These are phyloP conservation scores for Limanda limanda DNA, from an alignment of 2,113 vertebrate species.

Conservation along the genomic window DNA sequence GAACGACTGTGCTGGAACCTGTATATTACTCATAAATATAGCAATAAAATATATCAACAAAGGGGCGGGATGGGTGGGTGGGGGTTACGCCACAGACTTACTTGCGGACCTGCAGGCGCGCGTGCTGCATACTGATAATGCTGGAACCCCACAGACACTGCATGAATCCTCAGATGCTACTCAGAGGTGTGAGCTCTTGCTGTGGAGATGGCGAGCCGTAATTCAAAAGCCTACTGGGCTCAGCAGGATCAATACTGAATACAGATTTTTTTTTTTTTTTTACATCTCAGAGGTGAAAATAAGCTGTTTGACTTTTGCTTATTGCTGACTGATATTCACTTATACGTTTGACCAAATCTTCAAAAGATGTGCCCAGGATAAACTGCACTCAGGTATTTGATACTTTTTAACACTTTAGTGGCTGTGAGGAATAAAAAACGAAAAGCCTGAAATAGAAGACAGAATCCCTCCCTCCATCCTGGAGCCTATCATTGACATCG, in stretches of 20 bases:
- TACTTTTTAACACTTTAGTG: slow-evolving; percentile 27
- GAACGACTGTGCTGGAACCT: slow-evolving; percentile 55
- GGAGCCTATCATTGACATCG: background rate
- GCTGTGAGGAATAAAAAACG: background rate
- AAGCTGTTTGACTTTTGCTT: slow-evolving; percentile 46
- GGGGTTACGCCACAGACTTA: slow-evolving; percentile 54
- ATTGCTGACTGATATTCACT: slow-evolving; percentile 39
- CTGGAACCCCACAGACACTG: slow-evolving; percentile 53
- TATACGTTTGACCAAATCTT: slow-evolving; percentile 1
- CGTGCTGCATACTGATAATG: slow-evolving; percentile 70
- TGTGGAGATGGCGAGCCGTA: slow-evolving; percentile 51
- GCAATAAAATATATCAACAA: slow-evolving; percentile 73
- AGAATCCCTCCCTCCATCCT: background rate
- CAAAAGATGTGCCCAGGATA: slow-evolving; percentile 15
- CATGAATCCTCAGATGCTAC: slow-evolving; percentile 57
- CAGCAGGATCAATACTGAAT: slow-evolving; percentile 45
- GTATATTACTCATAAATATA: slow-evolving; percentile 71
- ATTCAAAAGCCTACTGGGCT: slow-evolving; percentile 54
- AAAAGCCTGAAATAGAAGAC: background rate
- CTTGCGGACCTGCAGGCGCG: slow-evolving; percentile 67
- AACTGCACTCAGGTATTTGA: slow-evolving; percentile 23
- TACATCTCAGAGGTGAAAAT: slow-evolving; percentile 42
- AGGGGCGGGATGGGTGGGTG: slow-evolving; percentile 34
- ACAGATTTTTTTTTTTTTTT: slow-evolving; percentile 24
- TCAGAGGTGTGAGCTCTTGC: slow-evolving; percentile 58